Evolutionary conservation across 1,140 invertebrate species (phyloP), one percentile per base, ranked within the genome.

Genomic region (Drosophila subpulchrella): DNA sequence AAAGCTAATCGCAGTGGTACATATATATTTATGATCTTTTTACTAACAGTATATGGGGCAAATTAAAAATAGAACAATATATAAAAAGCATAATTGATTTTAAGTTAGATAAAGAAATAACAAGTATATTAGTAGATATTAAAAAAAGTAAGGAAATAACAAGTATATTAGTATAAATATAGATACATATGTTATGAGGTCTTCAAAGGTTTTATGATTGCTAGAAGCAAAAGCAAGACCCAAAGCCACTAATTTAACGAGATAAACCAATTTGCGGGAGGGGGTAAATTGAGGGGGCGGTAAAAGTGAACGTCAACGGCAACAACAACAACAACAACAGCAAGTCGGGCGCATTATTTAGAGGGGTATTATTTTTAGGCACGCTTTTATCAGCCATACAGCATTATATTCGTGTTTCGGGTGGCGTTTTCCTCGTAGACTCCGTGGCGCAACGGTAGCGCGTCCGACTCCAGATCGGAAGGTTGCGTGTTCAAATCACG

Each of bases 381-480:
- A 71, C 65, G 65, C 65, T 57, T 63, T 34, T 55, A 65, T 62
- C 36, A 54, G 53, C 47, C 75, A 60, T 32, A 73, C 6, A 39
- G 13, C 54, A n/a, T 54, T 54, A 54, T 41, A 70, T 34, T 20
- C 6, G 10, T 12, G 50, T 36, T 36, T 53, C 50, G 15, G 10
- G 50, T 53, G 1, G 15, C 15, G 6, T 36, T 53, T 36, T 36
- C 10, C 32, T 17, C 10, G 50, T 36, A 36, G 68, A 66, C 70
- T 71, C 53, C 67, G 61, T 62, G 50, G 17, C 55, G 97, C 97
- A 98, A 98, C 96, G 97, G 97, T 98, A 97, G 97, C 96, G 97
- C 97, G 97, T 98, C 97, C 97, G 97, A 98, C 97, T 98, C 97
- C 97, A 97, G 97, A 98, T 97, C 97, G 97, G 96, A 98, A 98